Evolutionary conservation across 2,113 vertebrate species (phyloP).

Genomic region (Chauna torquata): DNA sequence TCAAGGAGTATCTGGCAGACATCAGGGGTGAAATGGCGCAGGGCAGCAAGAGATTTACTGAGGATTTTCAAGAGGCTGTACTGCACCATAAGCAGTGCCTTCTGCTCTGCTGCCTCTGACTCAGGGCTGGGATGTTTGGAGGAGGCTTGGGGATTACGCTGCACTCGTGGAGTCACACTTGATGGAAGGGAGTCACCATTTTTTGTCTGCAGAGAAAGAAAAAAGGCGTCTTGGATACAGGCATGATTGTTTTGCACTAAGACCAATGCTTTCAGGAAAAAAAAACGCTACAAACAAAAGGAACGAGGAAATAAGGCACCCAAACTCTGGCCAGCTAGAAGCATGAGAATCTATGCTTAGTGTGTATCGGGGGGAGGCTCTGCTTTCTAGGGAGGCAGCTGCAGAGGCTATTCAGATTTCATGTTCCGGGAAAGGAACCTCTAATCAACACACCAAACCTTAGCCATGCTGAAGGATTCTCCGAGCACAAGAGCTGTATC

Average conservation of each 20-base stretch:
- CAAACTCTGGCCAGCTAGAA: not conserved
- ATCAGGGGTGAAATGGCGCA: conserved; percentile 95
- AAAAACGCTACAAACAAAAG: not conserved
- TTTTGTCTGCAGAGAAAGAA: conserved; percentile 79
- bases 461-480: not conserved
- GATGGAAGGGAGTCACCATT: conserved; percentile 88
- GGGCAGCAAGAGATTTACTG: conserved; percentile 90
- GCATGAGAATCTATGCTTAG: not conserved
- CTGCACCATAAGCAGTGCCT: conserved; percentile 88
- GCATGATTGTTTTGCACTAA: not conserved
- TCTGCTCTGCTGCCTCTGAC: conserved; percentile 87
- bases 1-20: conserved; percentile 97
- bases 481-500: not conserved
- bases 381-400: conserved; percentile 43
- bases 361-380: not conserved
- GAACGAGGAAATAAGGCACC: not conserved
- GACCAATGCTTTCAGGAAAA: not conserved
- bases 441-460: not conserved
- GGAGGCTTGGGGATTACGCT: conserved; percentile 75
- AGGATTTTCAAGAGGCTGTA: conserved; percentile 97
- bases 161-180: conserved; percentile 77
- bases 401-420: not conserved
- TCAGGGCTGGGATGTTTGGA: conserved; percentile 82
- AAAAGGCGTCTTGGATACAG: not conserved
- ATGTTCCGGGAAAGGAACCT: not conserved